A percentile compares a stretch with the other conserved stretches of the same genome.
These are phyloP conservation scores for Vanessa tameamea DNA, from an alignment of 1,140 invertebrate species.

Conservation along the genomic window DNA sequence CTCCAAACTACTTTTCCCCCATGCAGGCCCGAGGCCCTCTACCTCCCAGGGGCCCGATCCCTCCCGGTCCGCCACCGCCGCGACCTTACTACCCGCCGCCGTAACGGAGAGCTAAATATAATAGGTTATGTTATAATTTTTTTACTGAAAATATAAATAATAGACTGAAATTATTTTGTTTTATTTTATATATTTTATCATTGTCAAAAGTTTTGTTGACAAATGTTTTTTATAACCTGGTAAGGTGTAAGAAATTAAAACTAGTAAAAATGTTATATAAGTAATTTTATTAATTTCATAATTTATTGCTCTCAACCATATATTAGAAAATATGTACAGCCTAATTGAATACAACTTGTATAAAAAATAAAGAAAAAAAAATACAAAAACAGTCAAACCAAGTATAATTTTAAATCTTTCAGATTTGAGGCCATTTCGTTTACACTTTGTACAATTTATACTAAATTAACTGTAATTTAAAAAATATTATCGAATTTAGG, in stretches of 20 bases:
- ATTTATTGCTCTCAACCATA: constrained; percentile 6
- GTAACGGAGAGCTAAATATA: constrained; percentile 54
- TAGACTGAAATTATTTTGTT: constrained; percentile 48
- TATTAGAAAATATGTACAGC: too few relatives aligned
- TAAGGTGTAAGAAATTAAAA: background rate
- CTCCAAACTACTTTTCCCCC: constrained; percentile 67
- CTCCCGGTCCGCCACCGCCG: constrained; percentile 58
- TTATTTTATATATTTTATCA: constrained; percentile 37
- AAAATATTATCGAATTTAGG: background rate
- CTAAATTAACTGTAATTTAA: too few relatives aligned
- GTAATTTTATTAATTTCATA: constrained; percentile 11
- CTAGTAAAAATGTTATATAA: constrained; percentile 1
- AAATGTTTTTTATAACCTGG: too few relatives aligned
- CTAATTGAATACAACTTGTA: background rate
- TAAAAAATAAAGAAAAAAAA: background rate
- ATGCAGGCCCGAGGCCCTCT: constrained; percentile 53
- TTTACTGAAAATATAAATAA: constrained; percentile 66
- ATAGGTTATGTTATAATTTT: constrained; percentile 67
- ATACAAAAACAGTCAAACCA: background rate
- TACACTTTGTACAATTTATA: too few relatives aligned
- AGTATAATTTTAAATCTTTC: background rate
- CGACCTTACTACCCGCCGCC: constrained; percentile 78
- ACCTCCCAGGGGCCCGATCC: constrained; percentile 43
- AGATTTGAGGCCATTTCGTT: too few relatives aligned
- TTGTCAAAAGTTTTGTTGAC: background rate